Evolutionary conservation across 2,888 invertebrate genomes (phyloP).

Genomic region (Ormia ochracea): DNA sequence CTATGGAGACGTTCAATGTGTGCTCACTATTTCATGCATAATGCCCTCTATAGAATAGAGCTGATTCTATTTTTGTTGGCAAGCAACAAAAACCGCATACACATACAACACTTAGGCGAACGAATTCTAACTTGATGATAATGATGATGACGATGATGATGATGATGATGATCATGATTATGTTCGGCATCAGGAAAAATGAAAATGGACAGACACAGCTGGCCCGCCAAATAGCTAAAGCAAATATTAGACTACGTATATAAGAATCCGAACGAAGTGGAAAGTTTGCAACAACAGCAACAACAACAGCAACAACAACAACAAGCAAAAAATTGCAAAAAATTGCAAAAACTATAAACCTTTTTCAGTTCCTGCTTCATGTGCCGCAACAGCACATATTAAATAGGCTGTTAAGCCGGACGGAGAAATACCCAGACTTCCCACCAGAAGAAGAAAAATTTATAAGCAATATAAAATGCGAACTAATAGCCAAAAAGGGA

Average conservation of each 20-base stretch:
- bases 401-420: too few relatives aligned
- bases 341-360: too few relatives aligned
- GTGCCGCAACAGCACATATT: too few relatives aligned
- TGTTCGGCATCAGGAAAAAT: background rate
- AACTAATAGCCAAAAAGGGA: too few relatives aligned
- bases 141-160: slow-evolving; percentile 3
- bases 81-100: slow-evolving; percentile 24
- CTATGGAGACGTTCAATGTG: slow-evolving; percentile 59
- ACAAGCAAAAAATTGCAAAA: background rate
- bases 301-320: slow-evolving; percentile 3
- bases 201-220: background rate
- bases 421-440: too few relatives aligned
- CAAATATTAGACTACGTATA: background rate
- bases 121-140: slow-evolving; percentile 9
- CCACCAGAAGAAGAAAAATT: too few relatives aligned
- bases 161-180: background rate
- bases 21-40: slow-evolving; percentile 59
- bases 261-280: background rate
- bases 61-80: slow-evolving; percentile 49
- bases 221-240: slow-evolving; percentile 8
- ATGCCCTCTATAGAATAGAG: slow-evolving; percentile 54
- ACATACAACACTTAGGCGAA: slow-evolving; percentile 9
- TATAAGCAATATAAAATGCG: too few relatives aligned
- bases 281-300: slow-evolving; percentile 26
- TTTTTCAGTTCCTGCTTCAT: too few relatives aligned